A percentile compares a stretch with the other conserved stretches of the same genome.
These are phyloP conservation scores for Balanococcus diminutus DNA, from an alignment of 2,888 invertebrate species.

Conservation along the genomic window DNA sequence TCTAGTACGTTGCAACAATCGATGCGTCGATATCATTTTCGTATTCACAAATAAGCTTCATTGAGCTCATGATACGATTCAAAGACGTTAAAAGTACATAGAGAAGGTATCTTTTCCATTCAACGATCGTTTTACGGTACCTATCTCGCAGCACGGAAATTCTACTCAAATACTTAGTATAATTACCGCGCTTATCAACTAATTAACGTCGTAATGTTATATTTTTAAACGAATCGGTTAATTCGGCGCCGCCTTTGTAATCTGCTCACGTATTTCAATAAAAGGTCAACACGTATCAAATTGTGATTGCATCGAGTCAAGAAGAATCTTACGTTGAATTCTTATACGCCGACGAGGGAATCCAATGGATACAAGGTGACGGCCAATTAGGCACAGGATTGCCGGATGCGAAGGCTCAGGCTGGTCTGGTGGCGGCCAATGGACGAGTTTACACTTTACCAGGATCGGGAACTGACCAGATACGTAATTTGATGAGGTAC, in stretches of 20 bases:
- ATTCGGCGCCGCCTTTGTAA: background rate
- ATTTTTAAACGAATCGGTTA: background rate
- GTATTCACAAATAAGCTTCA: background rate
- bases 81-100: background rate
- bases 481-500: constrained; percentile 79
- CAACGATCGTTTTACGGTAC: background rate
- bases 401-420: constrained; percentile 91
- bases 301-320: constrained; percentile 75
- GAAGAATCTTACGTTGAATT: constrained; percentile 83
- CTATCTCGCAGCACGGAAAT: background rate
- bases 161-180: background rate
- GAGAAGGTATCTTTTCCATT: too few species aligned
- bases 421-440: constrained; percentile 86
- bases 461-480: constrained; percentile 91
- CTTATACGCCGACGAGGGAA: constrained; percentile 83
- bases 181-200: background rate
- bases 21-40: background rate
- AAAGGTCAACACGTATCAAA: constrained; percentile 86
- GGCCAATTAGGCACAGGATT: constrained; percentile 68
- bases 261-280: background rate
- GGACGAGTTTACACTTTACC: constrained; percentile 76
- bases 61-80: background rate
- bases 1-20: background rate
- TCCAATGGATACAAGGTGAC: constrained; percentile 89
- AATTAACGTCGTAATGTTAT: background rate